Evolutionary conservation across 2,888 invertebrate species (phyloP).

Genomic region (Erannis defoliaria): DNA sequence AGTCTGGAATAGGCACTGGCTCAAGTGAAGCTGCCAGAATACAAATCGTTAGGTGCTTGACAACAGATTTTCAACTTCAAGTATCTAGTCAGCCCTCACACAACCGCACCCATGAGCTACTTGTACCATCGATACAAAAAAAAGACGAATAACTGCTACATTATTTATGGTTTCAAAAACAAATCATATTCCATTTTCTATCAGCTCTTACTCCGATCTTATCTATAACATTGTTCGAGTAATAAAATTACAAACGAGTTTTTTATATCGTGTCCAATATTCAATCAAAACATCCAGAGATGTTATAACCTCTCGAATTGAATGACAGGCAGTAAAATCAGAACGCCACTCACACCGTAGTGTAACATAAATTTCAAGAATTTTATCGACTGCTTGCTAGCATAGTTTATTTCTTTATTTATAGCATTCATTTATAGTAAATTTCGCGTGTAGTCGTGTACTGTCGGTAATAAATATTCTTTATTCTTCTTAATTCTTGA

Average conservation of each 20-base stretch:
- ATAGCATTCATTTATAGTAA: too few relatives aligned
- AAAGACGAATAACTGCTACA: not conserved
- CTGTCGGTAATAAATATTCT: too few relatives aligned
- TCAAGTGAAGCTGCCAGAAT: too few relatives aligned
- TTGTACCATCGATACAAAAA: not conserved
- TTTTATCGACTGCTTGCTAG: not conserved
- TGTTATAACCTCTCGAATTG: constrained; percentile 45
- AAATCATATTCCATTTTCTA: not conserved
- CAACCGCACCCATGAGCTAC: too few relatives aligned
- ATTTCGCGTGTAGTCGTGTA: too few relatives aligned
- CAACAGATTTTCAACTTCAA: too few relatives aligned
- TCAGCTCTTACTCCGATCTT: constrained; percentile 18
- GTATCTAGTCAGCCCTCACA: too few relatives aligned
- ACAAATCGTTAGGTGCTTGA: too few relatives aligned
- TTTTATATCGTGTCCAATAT: constrained; percentile 33
- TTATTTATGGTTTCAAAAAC: not conserved
- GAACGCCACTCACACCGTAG: constrained; percentile 37
- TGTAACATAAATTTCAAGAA: constrained; percentile 5
- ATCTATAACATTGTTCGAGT: constrained; percentile 25
- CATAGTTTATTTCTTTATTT: not conserved
- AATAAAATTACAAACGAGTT: constrained; percentile 35
- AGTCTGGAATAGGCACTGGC: too few relatives aligned
- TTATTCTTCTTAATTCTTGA: too few relatives aligned
- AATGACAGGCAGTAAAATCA: constrained; percentile 47
- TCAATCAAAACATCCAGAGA: constrained; percentile 42